phyloP scores from a whole-genome alignment of 2,113 vertebrate species.

The Notiomystis cincta region DNA sequence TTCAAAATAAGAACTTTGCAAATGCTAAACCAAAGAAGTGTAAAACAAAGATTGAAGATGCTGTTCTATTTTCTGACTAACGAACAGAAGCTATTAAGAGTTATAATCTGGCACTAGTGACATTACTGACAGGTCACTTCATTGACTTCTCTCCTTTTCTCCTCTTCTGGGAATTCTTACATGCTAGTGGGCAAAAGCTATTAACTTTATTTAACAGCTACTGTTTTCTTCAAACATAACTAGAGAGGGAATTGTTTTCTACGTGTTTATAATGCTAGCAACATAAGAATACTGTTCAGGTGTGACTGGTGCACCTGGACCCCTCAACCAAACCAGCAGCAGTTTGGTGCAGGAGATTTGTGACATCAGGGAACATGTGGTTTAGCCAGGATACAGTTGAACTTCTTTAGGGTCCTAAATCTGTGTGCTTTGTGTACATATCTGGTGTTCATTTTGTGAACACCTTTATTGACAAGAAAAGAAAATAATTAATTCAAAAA shows the following conservation, averaged over 20 bases:
- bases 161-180: neutral
- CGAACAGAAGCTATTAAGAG: neutral
- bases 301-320: neutral
- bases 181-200: neutral
- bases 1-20: neutral
- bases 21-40: neutral
- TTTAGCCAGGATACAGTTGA: neutral
- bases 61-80: neutral
- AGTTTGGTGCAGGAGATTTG: neutral
- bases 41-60: neutral
- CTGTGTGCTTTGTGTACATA: neutral
- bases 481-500: neutral
- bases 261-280: neutral
- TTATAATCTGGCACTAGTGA: neutral
- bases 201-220: neutral
- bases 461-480: neutral
- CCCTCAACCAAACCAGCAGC: neutral
- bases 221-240: neutral
- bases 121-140: neutral
- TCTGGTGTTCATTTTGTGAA: neutral
- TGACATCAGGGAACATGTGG: neutral
- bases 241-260: neutral
- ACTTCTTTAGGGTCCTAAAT: neutral
- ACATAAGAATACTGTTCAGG: neutral
- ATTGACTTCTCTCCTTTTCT: neutral